Percentiles rank a stretch among this genome's conserved stretches.
These are phyloP conservation scores for Gephyroberyx darwinii DNA, from an alignment of 2,797 vertebrate species.

Conservation along the genomic window DNA sequence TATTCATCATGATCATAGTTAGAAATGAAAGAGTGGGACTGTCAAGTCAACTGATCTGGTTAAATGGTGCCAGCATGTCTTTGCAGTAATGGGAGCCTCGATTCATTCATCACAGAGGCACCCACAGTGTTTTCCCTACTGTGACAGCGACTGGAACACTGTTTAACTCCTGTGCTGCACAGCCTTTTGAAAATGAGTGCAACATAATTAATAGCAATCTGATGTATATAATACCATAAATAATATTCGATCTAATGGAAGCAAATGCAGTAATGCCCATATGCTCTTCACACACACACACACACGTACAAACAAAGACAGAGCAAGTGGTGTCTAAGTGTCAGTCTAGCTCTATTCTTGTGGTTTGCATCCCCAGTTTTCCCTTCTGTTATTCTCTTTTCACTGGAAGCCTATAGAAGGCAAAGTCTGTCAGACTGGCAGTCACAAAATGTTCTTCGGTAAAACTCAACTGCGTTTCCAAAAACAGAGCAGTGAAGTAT, in stretches of 20 bases:
- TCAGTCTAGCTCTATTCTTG: not conserved
- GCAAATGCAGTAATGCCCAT: not conserved
- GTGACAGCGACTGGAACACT: slow-evolving; percentile 41
- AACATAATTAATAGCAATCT: slow-evolving; percentile 37
- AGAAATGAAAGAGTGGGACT: slow-evolving; percentile 39
- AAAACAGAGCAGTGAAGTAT: not conserved
- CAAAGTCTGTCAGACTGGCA: not conserved
- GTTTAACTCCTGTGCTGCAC: slow-evolving; percentile 31
- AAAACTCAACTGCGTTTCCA: too few species aligned
- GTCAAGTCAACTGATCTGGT: slow-evolving; percentile 50
- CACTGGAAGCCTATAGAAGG: not conserved
- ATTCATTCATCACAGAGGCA: slow-evolving; percentile 44
- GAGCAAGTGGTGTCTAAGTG: not conserved
- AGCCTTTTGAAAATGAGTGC: slow-evolving; percentile 38
- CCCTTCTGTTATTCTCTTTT: slow-evolving; percentile 1
- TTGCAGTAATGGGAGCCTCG: slow-evolving; percentile 22
- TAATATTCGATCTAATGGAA: slow-evolving; percentile 26
- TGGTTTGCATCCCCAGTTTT: slow-evolving; percentile 37
- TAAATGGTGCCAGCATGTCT: slow-evolving; percentile 22
- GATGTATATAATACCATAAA: slow-evolving; percentile 66
- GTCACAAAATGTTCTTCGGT: too few species aligned
- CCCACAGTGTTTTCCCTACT: slow-evolving; percentile 29
- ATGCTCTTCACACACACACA: slow-evolving; percentile 6
- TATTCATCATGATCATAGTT: slow-evolving; percentile 41
- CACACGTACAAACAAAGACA: not conserved